Evolutionary conservation across 2,113 vertebrate species (phyloP).

Genomic region (Mirza zaza): DNA sequence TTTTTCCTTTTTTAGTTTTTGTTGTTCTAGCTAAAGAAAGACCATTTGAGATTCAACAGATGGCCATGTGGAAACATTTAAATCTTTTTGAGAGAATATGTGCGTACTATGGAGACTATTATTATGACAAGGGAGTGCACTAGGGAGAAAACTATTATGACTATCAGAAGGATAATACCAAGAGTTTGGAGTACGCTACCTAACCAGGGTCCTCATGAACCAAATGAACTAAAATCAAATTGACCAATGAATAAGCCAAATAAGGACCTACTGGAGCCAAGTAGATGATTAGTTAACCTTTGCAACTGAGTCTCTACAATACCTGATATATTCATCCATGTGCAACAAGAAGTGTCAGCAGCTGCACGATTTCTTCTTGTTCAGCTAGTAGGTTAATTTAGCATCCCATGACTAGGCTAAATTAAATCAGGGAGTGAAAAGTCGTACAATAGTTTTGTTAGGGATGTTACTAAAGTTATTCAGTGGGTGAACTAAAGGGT

Average conservation of each 20-base stretch:
- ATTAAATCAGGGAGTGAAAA: not conserved
- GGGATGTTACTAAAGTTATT: not conserved
- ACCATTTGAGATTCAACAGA: too few relatives aligned
- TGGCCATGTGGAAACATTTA: not conserved
- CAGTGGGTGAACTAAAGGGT: not conserved
- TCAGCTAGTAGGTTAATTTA: not conserved
- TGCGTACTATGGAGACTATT: not conserved
- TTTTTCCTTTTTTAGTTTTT: too few relatives aligned
- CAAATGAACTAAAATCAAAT: not conserved
- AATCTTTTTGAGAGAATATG: not conserved
- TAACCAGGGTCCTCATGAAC: not conserved
- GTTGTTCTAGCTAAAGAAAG: too few relatives aligned
- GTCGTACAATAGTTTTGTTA: not conserved
- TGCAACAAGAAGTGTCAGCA: not conserved
- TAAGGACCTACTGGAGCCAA: not conserved
- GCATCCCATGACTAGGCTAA: not conserved
- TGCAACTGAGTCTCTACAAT: not conserved
- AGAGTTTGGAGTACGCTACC: not conserved
- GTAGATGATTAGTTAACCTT: not conserved
- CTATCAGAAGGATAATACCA: not conserved
- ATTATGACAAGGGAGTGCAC: too few relatives aligned
- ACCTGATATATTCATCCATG: not conserved
- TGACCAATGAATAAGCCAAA: not conserved
- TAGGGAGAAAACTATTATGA: too few relatives aligned
- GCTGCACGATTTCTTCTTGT: not conserved